Conservation (phyloP, 2,888 invertebrate species). For the Plagodis pulveraria region DNA sequence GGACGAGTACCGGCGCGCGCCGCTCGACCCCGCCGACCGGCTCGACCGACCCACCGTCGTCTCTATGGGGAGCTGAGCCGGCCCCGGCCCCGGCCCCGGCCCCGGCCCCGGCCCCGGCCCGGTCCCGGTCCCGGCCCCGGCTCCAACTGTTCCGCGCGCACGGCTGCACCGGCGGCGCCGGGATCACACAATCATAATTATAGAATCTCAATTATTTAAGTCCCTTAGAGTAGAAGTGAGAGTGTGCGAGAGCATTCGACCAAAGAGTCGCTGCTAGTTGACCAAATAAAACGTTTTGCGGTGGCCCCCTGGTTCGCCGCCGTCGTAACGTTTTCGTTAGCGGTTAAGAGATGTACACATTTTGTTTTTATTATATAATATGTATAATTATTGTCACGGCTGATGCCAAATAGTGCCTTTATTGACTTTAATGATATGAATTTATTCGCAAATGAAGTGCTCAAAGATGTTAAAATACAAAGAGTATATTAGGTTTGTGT, state of each 20-base stretch:
- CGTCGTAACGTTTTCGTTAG: constrained; percentile 15
- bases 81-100: constrained; percentile 5
- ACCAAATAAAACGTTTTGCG: constrained; percentile 52
- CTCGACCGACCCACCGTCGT: constrained; percentile 82
- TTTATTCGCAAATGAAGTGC: constrained; percentile 15
- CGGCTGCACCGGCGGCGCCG: background rate
- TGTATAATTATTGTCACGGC: too few species aligned
- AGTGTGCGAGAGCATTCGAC: constrained; percentile 38
- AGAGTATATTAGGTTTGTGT: background rate
- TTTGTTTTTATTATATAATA: constrained; percentile 5
- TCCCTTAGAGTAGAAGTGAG: constrained; percentile 26
- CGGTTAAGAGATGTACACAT: background rate
- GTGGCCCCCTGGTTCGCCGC: background rate
- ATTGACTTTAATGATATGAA: constrained; percentile 12
- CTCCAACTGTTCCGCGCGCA: too few species aligned
- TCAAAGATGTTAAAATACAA: constrained; percentile 19
- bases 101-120: constrained; percentile 29
- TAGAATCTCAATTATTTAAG: constrained; percentile 71
- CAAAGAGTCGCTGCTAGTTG: constrained; percentile 56
- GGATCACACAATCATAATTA: background rate
- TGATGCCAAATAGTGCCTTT: constrained; percentile 57
- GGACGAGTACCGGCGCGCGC: constrained; percentile 61
- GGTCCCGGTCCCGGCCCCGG: constrained; percentile 5
- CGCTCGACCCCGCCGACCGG: constrained; percentile 56
- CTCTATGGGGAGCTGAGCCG: constrained; percentile 77